Base-by-base conservation (phyloP, 2,888 invertebrate species). In the Abrostola triplasia region DNA sequence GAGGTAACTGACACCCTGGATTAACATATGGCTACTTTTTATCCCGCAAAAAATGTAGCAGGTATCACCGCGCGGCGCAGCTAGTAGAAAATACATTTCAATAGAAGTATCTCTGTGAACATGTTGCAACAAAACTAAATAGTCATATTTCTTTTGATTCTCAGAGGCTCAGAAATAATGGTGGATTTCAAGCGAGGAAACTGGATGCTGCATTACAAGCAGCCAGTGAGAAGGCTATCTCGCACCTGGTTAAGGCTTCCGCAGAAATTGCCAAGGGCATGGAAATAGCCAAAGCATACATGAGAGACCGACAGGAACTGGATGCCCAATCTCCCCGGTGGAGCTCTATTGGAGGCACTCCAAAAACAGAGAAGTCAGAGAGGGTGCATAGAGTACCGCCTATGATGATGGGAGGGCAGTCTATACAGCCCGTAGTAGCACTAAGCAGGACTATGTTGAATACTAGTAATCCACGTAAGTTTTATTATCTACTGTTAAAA, bases 341-440 rank as follows among this genome's bases (percentile, higher is more conserved):
- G 93, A 92, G 90, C 67, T 80, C 74, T 0, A 76, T 90, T 0
- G 84, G 90, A n/a, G 87, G 84, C 5, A 88, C 90, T 5, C 89
- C 90, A 0, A 59, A 48, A 5, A 9, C 68, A 0, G 78, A 75
- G 0, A 85, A 77, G 24, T 80, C 69, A 0, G 91, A 92, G 9
- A 91, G 85, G 68, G 84, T 93, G 5, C 90, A 92, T 69, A 75
- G 90, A 59, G 94, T 94, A 4, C 90, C 89, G 0, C 94, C 94
- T 0, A 79, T 90, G 86, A 81, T 91, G 82, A 83, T 92, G 44
- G 93, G 91, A 0, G 94, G 94, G 0, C 88, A 88, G 67, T 88
- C 90, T 0, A 90, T 93, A 68, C 94, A 94, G 70, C 94, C 94
- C 0, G 92, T 93, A 0, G 93, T 94, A 0, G 83, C 92, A 5